Base-by-base conservation (phyloP, 92 coral and sea anemone species). In the Virgularia gustaviana region DNA sequence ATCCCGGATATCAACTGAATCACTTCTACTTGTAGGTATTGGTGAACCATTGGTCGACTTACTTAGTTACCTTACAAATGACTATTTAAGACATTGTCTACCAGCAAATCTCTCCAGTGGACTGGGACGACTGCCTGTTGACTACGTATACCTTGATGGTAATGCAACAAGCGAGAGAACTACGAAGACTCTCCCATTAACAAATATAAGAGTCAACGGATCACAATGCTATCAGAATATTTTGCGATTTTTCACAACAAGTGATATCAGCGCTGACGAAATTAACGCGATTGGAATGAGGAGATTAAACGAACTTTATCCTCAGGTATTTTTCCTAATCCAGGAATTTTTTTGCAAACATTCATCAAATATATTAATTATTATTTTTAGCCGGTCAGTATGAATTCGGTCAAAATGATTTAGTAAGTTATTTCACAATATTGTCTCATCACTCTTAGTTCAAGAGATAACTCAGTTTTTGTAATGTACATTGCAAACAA, bases 61-160 rank as follows among this genome's bases (percentile, higher is more conserved):
- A 1, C 82, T 90, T n/a, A 55, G 78, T 6, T 90, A 88, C 63
- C 79, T 88, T 22, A 83, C 85, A 18, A 49, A 71, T 8, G 88
- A 83, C 19, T 86, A 90, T 53, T 60, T 68, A 0, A 76, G 87
- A 2, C 85, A 88, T 54, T 90, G 97, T 52, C 86, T 83, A 45
- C 97, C 97, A 11, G 81, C 75, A 35, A 61, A 83, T 12, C 81
- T 88, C 23, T 73, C 97, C 10, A 90, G 97, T 55, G 97, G 97
- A 35, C 44, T 90, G 1, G 86, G 86, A 2, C 42, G 78, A 1
- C 85, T 90, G 2, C 97, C 97, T 35, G 75, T 90, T 36, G 86
- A 86, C 24, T 73, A 81, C 63, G 82, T 90, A 15, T 90, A 85
- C 72, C 29, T 47, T 15, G 81, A 90, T 36, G 97, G 97, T 0